phyloP scores from a whole-genome alignment of 2,888 invertebrate species.

The Leucania comma region DNA sequence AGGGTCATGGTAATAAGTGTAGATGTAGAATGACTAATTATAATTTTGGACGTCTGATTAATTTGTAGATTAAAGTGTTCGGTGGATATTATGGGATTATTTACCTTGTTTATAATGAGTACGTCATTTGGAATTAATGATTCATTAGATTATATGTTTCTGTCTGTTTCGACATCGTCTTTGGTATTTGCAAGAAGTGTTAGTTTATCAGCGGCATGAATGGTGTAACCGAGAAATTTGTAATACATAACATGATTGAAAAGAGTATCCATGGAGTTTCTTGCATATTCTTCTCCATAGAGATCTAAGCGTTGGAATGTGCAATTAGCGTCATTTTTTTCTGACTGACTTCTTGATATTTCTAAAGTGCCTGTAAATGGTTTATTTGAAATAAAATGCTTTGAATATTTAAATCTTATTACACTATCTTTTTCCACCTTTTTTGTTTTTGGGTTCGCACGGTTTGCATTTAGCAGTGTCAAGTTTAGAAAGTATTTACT shows the following conservation, averaged over 20 bases:
- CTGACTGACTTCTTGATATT: too few relatives aligned
- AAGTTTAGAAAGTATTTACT: not conserved
- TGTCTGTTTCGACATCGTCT: slow-evolving; percentile 18
- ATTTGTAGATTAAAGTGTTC: slow-evolving; percentile 30
- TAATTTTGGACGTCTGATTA: slow-evolving; percentile 32
- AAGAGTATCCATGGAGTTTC: too few relatives aligned
- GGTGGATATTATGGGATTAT: slow-evolving; percentile 26
- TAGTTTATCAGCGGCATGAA: not conserved
- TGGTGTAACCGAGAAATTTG: too few relatives aligned
- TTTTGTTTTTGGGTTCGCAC: not conserved
- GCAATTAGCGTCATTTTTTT: too few relatives aligned
- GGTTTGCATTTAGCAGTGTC: too few relatives aligned
- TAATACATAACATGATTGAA: too few relatives aligned
- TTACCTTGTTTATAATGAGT: slow-evolving; percentile 13
- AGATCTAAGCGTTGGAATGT: too few relatives aligned
- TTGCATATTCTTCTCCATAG: too few relatives aligned
- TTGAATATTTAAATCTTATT: not conserved
- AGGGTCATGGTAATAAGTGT: slow-evolving; percentile 52
- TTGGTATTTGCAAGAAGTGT: not conserved
- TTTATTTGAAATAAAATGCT: too few relatives aligned
- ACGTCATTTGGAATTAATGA: slow-evolving; percentile 8
- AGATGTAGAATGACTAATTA: slow-evolving; percentile 32
- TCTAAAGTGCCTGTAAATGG: too few relatives aligned
- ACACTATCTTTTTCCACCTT: not conserved
- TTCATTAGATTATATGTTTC: slow-evolving; percentile 18